These are phyloP conservation scores for Hybognathus amarus DNA, from an alignment of 2,797 vertebrate species.

Conservation along the genomic window DNA sequence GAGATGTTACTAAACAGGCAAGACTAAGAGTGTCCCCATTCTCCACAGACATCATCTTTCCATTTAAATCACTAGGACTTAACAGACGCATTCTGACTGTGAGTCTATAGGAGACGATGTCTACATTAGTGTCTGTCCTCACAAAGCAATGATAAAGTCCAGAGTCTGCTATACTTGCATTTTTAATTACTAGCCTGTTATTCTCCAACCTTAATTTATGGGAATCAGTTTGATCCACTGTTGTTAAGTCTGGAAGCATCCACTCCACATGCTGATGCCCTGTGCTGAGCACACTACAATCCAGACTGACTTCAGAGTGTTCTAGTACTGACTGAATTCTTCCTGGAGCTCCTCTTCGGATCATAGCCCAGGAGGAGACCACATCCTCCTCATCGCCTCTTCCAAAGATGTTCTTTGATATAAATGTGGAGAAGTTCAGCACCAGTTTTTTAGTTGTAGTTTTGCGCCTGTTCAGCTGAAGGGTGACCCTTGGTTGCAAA, in stretches of 20 bases:
- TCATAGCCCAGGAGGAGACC: slow-evolving; percentile 74
- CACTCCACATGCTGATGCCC: slow-evolving; percentile 72
- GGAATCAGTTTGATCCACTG: slow-evolving; percentile 68
- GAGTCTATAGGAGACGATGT: slow-evolving; percentile 75
- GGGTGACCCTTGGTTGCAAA: slow-evolving; percentile 78
- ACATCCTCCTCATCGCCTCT: slow-evolving; percentile 55
- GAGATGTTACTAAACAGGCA: slow-evolving; percentile 75
- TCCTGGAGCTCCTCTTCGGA: slow-evolving; percentile 66
- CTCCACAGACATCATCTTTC: slow-evolving; percentile 72
- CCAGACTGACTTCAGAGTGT: slow-evolving; percentile 72
- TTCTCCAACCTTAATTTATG: slow-evolving; percentile 67
- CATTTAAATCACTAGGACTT: slow-evolving; percentile 77
- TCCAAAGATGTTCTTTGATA: slow-evolving; percentile 68
- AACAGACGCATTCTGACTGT: slow-evolving; percentile 74
- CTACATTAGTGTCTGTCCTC: slow-evolving; percentile 71
- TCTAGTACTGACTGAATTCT: slow-evolving; percentile 72
- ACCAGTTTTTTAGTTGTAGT: slow-evolving; percentile 82
- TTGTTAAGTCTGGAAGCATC: slow-evolving; percentile 79
- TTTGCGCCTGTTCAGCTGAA: slow-evolving; percentile 79
- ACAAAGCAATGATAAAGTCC: slow-evolving; percentile 82
- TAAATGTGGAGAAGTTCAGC: slow-evolving; percentile 78
- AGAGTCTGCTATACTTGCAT: slow-evolving; percentile 73
- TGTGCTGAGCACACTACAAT: slow-evolving; percentile 72
- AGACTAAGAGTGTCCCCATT: slow-evolving; percentile 71
- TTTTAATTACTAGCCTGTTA: slow-evolving; percentile 75